A percentile compares a stretch with the other conserved stretches of the same genome.
These are phyloP conservation scores for Penelope pileata DNA, from an alignment of 2,113 vertebrate genomes.

Conservation along the genomic window DNA sequence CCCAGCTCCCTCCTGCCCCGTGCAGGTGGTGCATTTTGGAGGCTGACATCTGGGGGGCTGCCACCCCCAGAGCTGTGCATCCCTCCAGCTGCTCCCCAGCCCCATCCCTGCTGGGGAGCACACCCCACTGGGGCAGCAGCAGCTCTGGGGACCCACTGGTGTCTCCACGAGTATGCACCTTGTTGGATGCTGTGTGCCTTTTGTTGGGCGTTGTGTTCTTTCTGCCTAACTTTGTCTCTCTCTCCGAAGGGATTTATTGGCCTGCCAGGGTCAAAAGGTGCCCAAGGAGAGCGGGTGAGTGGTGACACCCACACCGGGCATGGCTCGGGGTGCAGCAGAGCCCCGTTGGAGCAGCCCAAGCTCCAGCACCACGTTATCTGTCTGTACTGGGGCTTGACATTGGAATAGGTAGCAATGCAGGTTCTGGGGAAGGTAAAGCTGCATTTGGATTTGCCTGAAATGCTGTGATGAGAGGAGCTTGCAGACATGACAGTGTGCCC, in stretches of 20 bases:
- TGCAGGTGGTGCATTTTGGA: background rate
- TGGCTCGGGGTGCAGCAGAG: background rate
- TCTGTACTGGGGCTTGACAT: fast-evolving
- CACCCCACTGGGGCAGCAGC: background rate
- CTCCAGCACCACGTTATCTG: fast-evolving
- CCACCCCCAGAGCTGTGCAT: too few species aligned
- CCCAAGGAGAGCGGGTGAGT: constrained; percentile 78
- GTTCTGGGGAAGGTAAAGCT: background rate
- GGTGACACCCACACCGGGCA: background rate
- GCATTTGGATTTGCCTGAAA: background rate
- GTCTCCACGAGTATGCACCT: fast-evolving
- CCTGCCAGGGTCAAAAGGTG: constrained; percentile 74
- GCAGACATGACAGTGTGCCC: fast-evolving
- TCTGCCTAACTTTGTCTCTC: background rate
- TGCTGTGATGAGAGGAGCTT: background rate
- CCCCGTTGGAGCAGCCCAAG: fast-evolving
- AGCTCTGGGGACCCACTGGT: background rate
- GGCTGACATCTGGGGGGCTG: too few species aligned
- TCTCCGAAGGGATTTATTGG: constrained; percentile 80
- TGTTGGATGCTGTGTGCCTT: too few species aligned
- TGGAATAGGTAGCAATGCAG: background rate
- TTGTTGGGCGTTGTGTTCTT: background rate
- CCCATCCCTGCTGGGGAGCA: background rate
- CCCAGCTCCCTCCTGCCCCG: background rate
- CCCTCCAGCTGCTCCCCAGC: too few species aligned